Percentiles rank a stretch among this genome's conserved stretches.
Conservation (phyloP, 2,797 vertebrate species). For the Kryptolebias ocellatus region DNA sequence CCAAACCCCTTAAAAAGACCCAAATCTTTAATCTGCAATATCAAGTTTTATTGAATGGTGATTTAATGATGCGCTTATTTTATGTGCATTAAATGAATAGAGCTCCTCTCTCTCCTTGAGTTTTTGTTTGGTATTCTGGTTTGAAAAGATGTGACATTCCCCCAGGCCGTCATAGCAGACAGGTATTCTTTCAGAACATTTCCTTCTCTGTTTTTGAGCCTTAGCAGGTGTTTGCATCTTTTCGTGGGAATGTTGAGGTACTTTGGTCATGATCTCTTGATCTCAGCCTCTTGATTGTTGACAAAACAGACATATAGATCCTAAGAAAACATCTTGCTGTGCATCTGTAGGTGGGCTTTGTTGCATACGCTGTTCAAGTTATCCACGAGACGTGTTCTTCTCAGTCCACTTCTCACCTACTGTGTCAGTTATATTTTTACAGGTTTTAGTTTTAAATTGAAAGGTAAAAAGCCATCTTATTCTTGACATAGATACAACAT, state of each 20-base stretch:
- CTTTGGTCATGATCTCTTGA: background rate
- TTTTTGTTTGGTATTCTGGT: background rate
- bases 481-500: too few species aligned
- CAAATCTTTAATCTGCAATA: too few species aligned
- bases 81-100: background rate
- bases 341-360: background rate
- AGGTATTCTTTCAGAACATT: background rate
- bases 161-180: background rate
- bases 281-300: background rate
- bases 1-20: background rate
- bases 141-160: background rate
- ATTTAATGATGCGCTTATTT: background rate
- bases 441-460: too few species aligned
- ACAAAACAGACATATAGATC: background rate
- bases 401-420: too few species aligned
- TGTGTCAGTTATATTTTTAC: too few species aligned
- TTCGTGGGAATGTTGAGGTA: background rate
- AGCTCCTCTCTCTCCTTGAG: background rate
- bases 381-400: background rate
- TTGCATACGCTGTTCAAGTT: background rate
- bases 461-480: too few species aligned
- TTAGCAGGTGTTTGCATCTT: background rate
- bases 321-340: background rate
- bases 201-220: background rate
- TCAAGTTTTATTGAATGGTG: background rate